Percentiles rank a stretch among this genome's conserved stretches.
Evolutionary conservation across 2,888 invertebrate genomes (phyloP).

Genomic region (Crocallis elinguaria): DNA sequence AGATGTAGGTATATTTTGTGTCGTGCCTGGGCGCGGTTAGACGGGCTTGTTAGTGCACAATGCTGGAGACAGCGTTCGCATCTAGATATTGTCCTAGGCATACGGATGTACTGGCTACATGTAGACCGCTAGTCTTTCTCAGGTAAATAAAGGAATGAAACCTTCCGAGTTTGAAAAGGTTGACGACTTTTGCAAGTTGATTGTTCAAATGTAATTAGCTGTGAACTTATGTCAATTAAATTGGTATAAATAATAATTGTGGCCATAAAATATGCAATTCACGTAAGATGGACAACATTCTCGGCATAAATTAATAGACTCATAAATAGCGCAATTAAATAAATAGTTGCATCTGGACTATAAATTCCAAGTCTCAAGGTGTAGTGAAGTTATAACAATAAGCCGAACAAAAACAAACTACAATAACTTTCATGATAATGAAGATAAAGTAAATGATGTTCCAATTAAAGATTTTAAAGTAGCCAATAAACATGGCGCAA

Average conservation of each 20-base stretch:
- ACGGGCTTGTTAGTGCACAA: conserved; percentile 78
- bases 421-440: neutral
- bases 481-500: conserved; percentile 5
- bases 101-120: conserved; percentile 20
- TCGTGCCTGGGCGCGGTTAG: conserved; percentile 74
- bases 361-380: conserved; percentile 16
- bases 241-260: no score
- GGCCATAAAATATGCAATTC: no score
- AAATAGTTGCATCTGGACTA: conserved; percentile 11
- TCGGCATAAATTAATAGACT: neutral
- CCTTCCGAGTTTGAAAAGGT: conserved; percentile 7
- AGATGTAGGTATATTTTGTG: conserved; percentile 54
- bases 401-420: neutral
- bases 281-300: no score
- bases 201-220: neutral
- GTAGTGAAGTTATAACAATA: conserved; percentile 14
- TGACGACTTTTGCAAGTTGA: conserved; percentile 6
- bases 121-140: conserved; percentile 46
- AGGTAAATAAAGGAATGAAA: conserved; percentile 11
- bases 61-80: conserved; percentile 54
- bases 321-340: neutral
- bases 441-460: neutral
- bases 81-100: conserved; percentile 50
- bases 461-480: conserved; percentile 1
- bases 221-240: no score